Conservation (phyloP, 1,140 invertebrate species). For the Drosophila sp. region DNA sequence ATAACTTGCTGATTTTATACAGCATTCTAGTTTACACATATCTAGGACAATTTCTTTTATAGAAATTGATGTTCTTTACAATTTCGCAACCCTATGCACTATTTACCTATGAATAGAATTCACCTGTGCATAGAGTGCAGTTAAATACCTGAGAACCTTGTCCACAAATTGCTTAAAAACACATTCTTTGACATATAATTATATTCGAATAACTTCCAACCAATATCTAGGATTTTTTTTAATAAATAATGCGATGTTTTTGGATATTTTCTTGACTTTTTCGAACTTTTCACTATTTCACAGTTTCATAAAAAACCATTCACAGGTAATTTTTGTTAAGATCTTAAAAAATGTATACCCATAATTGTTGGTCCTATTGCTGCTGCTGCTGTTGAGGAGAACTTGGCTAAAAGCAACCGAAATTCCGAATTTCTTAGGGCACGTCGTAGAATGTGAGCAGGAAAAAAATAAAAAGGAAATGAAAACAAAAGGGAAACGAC, state of each 20-base stretch:
- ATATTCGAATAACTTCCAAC: background rate
- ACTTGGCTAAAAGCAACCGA: conserved; percentile 13
- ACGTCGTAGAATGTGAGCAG: conserved; percentile 12
- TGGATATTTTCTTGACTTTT: background rate
- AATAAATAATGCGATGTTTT: background rate
- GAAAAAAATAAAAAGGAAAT: conserved; percentile 2
- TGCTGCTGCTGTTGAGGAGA: conserved; percentile 14
- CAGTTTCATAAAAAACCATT: background rate
- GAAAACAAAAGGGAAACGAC: conserved; percentile 25
- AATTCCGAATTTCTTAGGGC: conserved; percentile 33
- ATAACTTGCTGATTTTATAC: too few relatives aligned
- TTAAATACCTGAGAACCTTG: background rate
- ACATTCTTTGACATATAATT: too few relatives aligned
- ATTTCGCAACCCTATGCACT: too few relatives aligned
- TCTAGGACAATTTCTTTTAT: too few relatives aligned
- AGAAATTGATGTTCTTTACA: too few relatives aligned
- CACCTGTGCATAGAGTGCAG: too few relatives aligned
- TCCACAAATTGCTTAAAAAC: background rate
- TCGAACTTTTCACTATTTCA: conserved; percentile 10
- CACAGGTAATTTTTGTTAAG: conserved; percentile 34
- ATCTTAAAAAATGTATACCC: conserved; percentile 55
- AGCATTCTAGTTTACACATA: too few relatives aligned
- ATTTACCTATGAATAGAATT: too few relatives aligned
- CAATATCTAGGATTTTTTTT: too few relatives aligned
- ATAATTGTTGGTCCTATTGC: conserved; percentile 28